Base-by-base conservation (phyloP, 1,140 invertebrate genomes). In the Rhagoletis pomonella region DNA sequence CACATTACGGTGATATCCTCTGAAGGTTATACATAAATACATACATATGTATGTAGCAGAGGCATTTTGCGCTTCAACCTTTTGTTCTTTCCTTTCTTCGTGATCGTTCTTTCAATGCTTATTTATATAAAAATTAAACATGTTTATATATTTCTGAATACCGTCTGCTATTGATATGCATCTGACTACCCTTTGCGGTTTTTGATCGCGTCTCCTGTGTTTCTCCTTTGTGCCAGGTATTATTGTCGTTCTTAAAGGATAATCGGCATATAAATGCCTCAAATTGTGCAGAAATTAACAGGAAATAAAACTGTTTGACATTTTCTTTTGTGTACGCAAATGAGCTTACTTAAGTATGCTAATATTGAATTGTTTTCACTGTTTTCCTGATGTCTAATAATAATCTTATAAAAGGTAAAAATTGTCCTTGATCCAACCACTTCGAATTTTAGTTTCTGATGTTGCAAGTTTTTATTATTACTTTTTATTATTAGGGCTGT, bases 131-230 rank as follows among this genome's bases (percentile, higher is more conserved):
- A 29, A 29, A 29, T 29, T 29, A 29, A 10, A 42, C 64, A 10
- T 67, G 19, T 73, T 3, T 73, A 17, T 73, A 4, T 3, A n/a
- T 73, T 7, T 55, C 50, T 55, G 17, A 17, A 73, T 44, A 47
- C 47, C 69, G 17, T 44, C 69, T 50, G 69, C 44, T 47, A 44
- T 14, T 47, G 42, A 47, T 73, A 73, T n/a, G 69, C 14, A 50
- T 73, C 44, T 44, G 69, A 50, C 69, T 73, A 29, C 44, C 42
- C 69, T 73, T 73, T 73, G 69, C 69, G 69, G 69, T 73, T 73
- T 62, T 50, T 5, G 42, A n/a, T 73, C 42, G 69, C 47, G 60
- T 62, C 7, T 62, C 4, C 17, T n/a, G 6, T 62, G n/a, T 62
- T 62, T 62, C n/a, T 67, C 2, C n/a, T 39, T 29, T 42, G 9